These are phyloP conservation scores for Ethmia dodecea DNA, from an alignment of 2,888 invertebrate genomes.

Conservation along the genomic window DNA sequence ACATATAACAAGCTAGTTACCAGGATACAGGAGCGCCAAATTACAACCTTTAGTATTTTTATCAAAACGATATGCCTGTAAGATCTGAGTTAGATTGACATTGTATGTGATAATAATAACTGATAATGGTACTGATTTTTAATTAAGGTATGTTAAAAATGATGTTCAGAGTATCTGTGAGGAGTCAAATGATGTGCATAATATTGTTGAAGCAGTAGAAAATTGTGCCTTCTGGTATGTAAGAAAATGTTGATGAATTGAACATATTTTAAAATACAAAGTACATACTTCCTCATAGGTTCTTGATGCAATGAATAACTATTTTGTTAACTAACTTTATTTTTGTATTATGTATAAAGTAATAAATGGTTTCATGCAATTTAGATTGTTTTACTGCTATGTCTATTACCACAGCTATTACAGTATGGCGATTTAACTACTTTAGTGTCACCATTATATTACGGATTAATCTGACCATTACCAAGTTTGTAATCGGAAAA, in stretches of 20 bases:
- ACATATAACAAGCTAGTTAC: neutral
- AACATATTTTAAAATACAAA: neutral
- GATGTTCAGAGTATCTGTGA: conserved; percentile 42
- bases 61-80: neutral
- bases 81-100: conserved; percentile 20
- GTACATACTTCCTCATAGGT: conserved; percentile 39
- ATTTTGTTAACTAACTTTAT: conserved; percentile 51
- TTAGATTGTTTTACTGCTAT: neutral
- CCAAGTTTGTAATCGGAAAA: too few relatives aligned
- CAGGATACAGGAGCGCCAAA: neutral
- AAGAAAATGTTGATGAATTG: conserved; percentile 6
- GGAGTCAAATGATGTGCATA: conserved; percentile 26
- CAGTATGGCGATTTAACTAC: too few relatives aligned
- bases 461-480: too few relatives aligned
- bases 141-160: conserved; percentile 27
- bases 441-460: too few relatives aligned
- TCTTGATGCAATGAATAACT: conserved; percentile 45
- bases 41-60: neutral
- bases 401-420: too few relatives aligned
- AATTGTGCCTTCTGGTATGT: conserved; percentile 55
- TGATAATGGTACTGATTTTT: conserved; percentile 61
- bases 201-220: neutral
- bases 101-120: too few relatives aligned
- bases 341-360: conserved; percentile 40
- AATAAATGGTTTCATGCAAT: conserved; percentile 41